Evolutionary conservation across 2,888 invertebrate genomes (phyloP), one percentile per base, ranked within the genome.

Genomic region (Quadriops clusia): DNA sequence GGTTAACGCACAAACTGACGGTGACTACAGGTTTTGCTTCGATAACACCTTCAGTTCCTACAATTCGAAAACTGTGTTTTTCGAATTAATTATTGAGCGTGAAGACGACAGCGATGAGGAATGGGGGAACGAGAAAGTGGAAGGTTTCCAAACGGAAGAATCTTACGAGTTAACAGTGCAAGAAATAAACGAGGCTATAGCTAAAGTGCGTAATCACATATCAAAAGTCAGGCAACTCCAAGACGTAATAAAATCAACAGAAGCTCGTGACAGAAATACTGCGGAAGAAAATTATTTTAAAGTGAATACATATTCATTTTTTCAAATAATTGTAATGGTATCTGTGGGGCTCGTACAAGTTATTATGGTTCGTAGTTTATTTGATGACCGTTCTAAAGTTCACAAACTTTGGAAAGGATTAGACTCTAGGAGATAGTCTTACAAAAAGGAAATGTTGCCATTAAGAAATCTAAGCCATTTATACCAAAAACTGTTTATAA

Each of bases 11-110:
- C 42, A 56, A 0, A 49, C 63, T 23, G 63, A 70, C 4, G 90
- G 89, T 0, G 85, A 85, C 51, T 87, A 82, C 54, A 70, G 76
- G 38, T 72, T 90, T 47, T 91, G 91, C 50, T 86, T 90, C 48
- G 90, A 90, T 53, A 91, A 91, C 55, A 76, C 73, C 1, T 82
- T 80, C 55, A 86, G 85, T 54, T 62, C 74, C n/a, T 85, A 82
- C 49, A 82, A 83, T 41, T 63, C 70, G 8, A 91, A 91, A 54
- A 78, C 83, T 1, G 79, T 89, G 1, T 86, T 82, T 56, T 85
- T 89, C 51, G 85, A 85, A 50, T 51, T 89, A 6, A 64, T 77
- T 40, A 67, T 82, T 4, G 77, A 76, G 22, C 63, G 64, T 11
- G 74, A 74, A 14, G 69, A 74, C 17, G 68, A 67, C 1, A 64